Conservation (phyloP, 2,888 invertebrate genomes). For the Stenodera caucasica region DNA sequence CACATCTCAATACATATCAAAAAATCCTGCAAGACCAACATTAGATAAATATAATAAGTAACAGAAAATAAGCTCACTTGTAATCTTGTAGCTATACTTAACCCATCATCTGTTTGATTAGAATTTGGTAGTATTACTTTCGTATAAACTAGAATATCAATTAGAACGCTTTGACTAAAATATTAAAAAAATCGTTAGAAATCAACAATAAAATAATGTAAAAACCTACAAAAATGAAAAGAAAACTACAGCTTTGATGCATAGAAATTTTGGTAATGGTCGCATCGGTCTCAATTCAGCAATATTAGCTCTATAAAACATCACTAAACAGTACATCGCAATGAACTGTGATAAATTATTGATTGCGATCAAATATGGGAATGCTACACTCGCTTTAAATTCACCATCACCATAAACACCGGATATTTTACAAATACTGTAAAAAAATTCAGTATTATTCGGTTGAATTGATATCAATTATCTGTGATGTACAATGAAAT, state of each 20-base stretch:
- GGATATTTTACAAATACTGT: constrained; percentile 79
- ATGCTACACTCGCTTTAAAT: constrained; percentile 82
- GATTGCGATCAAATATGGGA: constrained; percentile 81
- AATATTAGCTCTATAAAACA: constrained; percentile 89
- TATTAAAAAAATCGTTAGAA: constrained; percentile 15
- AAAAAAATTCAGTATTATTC: constrained; percentile 41
- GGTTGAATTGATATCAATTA: too few relatives aligned
- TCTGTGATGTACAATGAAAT: constrained; percentile 87
- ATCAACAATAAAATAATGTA: constrained; percentile 12
- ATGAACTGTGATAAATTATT: constrained; percentile 94
- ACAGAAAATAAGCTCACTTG: constrained; percentile 62
- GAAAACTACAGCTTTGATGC: constrained; percentile 97
- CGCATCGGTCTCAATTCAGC: constrained; percentile 88
- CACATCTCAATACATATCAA: constrained; percentile 98
- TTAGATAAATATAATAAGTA: too few relatives aligned
- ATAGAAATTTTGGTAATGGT: constrained; percentile 93
- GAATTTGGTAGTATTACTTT: constrained; percentile 78
- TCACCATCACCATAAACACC: constrained; percentile 91
- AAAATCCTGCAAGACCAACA: too few relatives aligned
- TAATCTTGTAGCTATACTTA: constrained; percentile 78
- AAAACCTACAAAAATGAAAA: constrained; percentile 94
- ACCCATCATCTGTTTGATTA: constrained; percentile 65
- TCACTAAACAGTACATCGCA: constrained; percentile 94
- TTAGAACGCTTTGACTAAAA: constrained; percentile 87
- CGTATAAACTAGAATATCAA: constrained; percentile 82